Conservation (phyloP, 2,797 vertebrate genomes). For the Neosilurus mollespiculum region DNA sequence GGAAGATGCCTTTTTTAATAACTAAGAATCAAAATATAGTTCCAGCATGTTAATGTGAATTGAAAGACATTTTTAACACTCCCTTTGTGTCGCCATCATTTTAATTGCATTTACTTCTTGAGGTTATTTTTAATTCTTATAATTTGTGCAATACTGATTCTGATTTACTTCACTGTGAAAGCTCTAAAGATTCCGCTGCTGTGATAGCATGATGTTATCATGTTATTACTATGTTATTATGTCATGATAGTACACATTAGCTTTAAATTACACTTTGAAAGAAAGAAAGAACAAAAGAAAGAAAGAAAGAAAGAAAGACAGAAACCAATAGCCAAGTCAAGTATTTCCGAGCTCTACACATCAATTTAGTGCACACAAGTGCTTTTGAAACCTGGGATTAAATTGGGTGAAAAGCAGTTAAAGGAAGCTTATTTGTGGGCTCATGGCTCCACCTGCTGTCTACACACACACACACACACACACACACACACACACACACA, state of each 20-base stretch:
- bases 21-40: background rate
- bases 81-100: background rate
- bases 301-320: constrained; percentile 60
- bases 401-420: constrained; percentile 61
- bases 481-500: background rate
- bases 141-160: background rate
- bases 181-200: constrained; percentile 32
- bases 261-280: constrained; percentile 39
- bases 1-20: background rate
- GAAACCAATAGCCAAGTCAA: constrained; percentile 81
- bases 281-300: background rate
- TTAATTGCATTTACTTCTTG: background rate
- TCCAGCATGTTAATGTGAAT: background rate
- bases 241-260: constrained; percentile 75
- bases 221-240: constrained; percentile 59
- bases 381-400: constrained; percentile 81
- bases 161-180: constrained; percentile 1
- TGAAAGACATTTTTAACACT: background rate
- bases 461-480: background rate
- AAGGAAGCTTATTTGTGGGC: constrained; percentile 67
- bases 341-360: constrained; percentile 82
- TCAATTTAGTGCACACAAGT: constrained; percentile 82
- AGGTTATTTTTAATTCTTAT: background rate
- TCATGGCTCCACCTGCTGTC: constrained; percentile 77
- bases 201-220: constrained; percentile 24